These are phyloP conservation scores for Catostylus mosaicus DNA, from an alignment of 30 jellyfish, hydroid and myxozoan species.

Conservation along the genomic window DNA sequence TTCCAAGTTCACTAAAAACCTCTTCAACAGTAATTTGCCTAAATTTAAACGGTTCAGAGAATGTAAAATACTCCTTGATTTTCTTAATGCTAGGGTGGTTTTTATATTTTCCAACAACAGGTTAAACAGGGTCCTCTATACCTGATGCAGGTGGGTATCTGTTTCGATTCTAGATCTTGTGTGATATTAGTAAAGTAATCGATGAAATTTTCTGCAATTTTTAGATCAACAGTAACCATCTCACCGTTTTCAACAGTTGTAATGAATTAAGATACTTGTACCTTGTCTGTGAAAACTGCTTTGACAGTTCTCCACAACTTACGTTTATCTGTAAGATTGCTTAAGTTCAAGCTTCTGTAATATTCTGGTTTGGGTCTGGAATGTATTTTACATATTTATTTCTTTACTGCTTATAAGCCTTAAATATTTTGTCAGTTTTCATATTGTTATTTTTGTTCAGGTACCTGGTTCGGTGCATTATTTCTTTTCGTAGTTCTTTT, in stretches of 20 bases:
- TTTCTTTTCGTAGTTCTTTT: slow-evolving; percentile 31
- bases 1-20: slow-evolving; percentile 18
- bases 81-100: slow-evolving; percentile 16
- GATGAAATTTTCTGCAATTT: too few species aligned
- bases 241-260: too few species aligned
- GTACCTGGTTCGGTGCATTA: slow-evolving; percentile 9
- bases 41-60: slow-evolving; percentile 29
- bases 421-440: too few species aligned
- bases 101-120: neutral
- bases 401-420: too few species aligned
- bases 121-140: neutral
- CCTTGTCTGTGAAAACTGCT: slow-evolving; percentile 46
- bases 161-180: slow-evolving; percentile 5
- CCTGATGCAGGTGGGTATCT: neutral
- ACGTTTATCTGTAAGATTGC: slow-evolving; percentile 5
- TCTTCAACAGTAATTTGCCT: slow-evolving; percentile 37
- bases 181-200: too few species aligned
- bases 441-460: neutral
- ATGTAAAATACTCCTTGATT: slow-evolving; percentile 30
- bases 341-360: slow-evolving; percentile 6
- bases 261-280: slow-evolving; percentile 21
- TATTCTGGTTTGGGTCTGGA: neutral
- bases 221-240: too few species aligned
- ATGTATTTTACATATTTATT: too few species aligned
- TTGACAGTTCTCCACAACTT: slow-evolving; percentile 14